phyloP scores from a whole-genome alignment of 2,113 vertebrate genomes.

The Psophia crepitans region DNA sequence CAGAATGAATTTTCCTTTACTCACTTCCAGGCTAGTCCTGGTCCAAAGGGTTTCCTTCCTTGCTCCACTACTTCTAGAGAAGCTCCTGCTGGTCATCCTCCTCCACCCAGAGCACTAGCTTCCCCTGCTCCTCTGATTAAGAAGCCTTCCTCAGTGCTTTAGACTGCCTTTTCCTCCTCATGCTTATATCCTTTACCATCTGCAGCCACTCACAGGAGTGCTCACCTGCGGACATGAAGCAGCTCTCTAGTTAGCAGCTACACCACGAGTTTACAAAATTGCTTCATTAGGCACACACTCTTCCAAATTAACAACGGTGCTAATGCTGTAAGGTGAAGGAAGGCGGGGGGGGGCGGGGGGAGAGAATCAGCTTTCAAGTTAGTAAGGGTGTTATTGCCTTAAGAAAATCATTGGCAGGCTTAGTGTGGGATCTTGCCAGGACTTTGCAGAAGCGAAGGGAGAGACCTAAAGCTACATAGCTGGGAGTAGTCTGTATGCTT shows the following conservation, averaged over 20 bases:
- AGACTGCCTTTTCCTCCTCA: background rate
- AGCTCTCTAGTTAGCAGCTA: background rate
- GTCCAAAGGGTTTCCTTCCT: background rate
- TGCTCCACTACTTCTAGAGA: background rate
- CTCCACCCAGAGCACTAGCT: background rate
- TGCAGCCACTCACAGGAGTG: background rate
- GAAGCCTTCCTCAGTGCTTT: background rate
- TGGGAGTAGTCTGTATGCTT: background rate
- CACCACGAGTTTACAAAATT: background rate
- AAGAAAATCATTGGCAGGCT: background rate
- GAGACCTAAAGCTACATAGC: background rate
- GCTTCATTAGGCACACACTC: background rate
- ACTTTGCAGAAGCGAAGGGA: background rate
- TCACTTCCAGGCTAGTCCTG: background rate
- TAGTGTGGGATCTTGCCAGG: background rate
- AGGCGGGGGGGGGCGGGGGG: no score
- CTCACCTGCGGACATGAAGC: background rate
- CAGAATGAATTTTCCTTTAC: background rate
- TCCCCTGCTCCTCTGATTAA: background rate
- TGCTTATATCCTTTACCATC: background rate
- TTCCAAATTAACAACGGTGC: background rate
- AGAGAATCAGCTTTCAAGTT: background rate
- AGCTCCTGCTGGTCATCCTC: background rate
- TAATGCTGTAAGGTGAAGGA: background rate
- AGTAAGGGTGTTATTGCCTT: background rate